These are phyloP conservation scores for Drosophila anomalata DNA, from an alignment of 2,888 invertebrate species.

Conservation along the genomic window DNA sequence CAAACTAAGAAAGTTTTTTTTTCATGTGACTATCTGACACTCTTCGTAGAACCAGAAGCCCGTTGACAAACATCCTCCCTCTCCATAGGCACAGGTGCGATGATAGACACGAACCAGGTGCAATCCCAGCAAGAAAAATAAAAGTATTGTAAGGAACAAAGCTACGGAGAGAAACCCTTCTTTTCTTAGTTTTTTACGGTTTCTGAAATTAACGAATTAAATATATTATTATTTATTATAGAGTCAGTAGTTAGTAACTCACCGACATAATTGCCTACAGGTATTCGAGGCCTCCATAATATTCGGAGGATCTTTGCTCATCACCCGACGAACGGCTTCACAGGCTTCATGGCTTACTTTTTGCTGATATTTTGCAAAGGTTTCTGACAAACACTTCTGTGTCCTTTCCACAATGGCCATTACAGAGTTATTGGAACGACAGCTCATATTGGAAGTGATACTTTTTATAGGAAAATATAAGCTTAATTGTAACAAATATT, in stretches of 20 bases:
- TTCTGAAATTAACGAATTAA: constrained; percentile 7
- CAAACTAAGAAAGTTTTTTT: constrained; percentile 1
- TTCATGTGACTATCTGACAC: constrained; percentile 39
- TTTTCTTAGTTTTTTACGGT: too few relatives aligned
- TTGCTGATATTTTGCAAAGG: neutral
- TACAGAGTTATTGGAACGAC: neutral
- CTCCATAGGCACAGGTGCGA: constrained; percentile 41
- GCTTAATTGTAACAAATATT: neutral
- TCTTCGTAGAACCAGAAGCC: constrained; percentile 36
- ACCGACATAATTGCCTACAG: neutral
- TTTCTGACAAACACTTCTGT: neutral
- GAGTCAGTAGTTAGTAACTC: neutral
- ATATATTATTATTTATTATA: neutral
- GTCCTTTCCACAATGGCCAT: neutral
- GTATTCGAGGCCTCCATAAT: neutral
- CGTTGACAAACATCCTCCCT: constrained; percentile 46
- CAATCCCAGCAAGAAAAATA: constrained; percentile 17
- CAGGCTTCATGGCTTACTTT: neutral
- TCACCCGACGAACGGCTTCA: neutral
- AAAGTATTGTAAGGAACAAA: neutral
- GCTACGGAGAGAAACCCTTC: neutral
- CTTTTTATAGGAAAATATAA: neutral
- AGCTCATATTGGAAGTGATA: neutral
- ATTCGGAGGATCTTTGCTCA: neutral
- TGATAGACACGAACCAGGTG: constrained; percentile 48